Evolutionary conservation across 2,888 invertebrate genomes (phyloP).

Genomic region (Drosophila subquinaria): DNA sequence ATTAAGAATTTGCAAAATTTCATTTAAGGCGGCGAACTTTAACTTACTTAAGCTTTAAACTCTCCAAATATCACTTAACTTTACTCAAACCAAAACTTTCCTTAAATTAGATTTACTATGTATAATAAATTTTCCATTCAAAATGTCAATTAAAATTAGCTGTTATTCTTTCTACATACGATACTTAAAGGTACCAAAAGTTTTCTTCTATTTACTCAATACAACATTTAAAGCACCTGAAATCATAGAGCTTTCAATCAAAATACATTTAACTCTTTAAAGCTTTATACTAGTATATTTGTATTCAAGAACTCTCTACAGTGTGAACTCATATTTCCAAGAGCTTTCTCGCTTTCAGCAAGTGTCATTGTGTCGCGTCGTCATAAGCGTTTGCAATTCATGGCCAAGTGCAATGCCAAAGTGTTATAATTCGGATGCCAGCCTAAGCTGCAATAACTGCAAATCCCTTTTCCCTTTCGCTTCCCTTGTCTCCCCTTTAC

Average conservation of each 20-base stretch:
- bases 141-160: background rate
- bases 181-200: too few relatives aligned
- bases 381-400: slow-evolving; percentile 32
- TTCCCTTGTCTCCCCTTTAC: background rate
- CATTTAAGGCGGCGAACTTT: too few relatives aligned
- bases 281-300: too few relatives aligned
- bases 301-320: background rate
- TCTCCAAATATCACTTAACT: too few relatives aligned
- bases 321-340: background rate
- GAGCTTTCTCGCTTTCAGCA: slow-evolving; percentile 17
- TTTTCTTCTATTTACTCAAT: background rate
- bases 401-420: slow-evolving; percentile 50
- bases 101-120: background rate
- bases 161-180: too few relatives aligned
- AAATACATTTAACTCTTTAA: too few relatives aligned
- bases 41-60: too few relatives aligned
- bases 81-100: too few relatives aligned
- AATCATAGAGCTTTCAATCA: background rate
- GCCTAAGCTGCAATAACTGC: slow-evolving; percentile 8
- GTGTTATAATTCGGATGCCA: slow-evolving; percentile 17
- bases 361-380: slow-evolving; percentile 23
- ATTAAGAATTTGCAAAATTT: too few relatives aligned
- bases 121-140: background rate
- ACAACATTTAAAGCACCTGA: background rate
- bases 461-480: background rate